Evolutionary conservation across 2,888 invertebrate species (phyloP).

Genomic region (Apodemia hepburni): DNA sequence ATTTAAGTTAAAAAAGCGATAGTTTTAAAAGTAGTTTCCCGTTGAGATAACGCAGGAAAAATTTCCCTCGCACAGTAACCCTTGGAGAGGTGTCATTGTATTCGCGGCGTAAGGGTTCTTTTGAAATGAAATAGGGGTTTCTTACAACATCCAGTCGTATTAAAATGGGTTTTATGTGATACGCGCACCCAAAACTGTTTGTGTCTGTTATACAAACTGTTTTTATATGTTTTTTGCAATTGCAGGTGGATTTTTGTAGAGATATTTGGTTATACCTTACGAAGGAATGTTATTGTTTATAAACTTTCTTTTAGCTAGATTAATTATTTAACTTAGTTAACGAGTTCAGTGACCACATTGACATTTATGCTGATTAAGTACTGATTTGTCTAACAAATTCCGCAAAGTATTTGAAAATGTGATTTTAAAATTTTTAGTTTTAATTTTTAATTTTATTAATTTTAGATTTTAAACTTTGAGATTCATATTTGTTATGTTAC

Average conservation of each 20-base stretch:
- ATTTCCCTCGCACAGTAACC: slow-evolving; percentile 1
- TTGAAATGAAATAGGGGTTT: slow-evolving; percentile 13
- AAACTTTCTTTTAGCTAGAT: too few species aligned
- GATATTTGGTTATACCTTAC: background rate
- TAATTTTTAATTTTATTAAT: too few species aligned
- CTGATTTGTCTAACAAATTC: too few species aligned
- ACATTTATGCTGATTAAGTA: too few species aligned
- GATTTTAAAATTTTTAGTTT: too few species aligned
- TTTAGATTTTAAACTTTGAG: too few species aligned
- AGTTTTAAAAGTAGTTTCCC: slow-evolving; percentile 3
- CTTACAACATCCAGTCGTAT: slow-evolving; percentile 12
- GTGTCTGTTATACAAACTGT: background rate
- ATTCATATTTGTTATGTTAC: too few species aligned
- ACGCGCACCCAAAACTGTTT: slow-evolving; percentile 2
- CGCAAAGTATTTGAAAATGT: too few species aligned
- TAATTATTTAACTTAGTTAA: too few species aligned
- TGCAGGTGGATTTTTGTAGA: background rate
- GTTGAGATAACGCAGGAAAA: slow-evolving; percentile 7
- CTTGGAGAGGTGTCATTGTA: slow-evolving; percentile 14
- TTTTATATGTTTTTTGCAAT: background rate
- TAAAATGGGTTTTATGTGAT: slow-evolving; percentile 12
- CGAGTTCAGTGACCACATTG: too few species aligned
- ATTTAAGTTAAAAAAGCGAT: slow-evolving; percentile 11
- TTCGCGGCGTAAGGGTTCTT: slow-evolving; percentile 8
- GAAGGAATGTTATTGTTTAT: too few species aligned